These are phyloP conservation scores for Megalops atlanticus DNA, from an alignment of 2,113 vertebrate genomes.

Conservation along the genomic window DNA sequence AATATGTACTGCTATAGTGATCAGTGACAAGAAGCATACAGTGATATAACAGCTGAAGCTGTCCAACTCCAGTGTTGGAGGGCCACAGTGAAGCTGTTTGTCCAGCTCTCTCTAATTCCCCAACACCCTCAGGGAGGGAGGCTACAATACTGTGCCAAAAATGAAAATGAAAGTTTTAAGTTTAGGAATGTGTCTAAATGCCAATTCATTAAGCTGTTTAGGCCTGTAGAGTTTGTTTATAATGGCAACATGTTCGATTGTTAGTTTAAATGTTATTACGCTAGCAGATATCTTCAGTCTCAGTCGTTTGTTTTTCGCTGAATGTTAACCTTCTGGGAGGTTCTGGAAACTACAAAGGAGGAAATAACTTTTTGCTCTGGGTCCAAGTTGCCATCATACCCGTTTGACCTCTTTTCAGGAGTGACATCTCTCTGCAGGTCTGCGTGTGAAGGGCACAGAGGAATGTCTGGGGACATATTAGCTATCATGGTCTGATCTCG, in stretches of 20 bases:
- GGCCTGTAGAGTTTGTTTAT: not conserved
- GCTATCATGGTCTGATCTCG: conserved; percentile 26
- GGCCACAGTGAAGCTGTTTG: not conserved
- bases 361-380: conserved; percentile 42
- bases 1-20: not conserved
- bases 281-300: no score
- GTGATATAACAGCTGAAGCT: not conserved
- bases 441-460: no score
- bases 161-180: no score
- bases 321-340: no score
- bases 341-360: not conserved
- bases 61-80: not conserved
- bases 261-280: no score
- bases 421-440: conserved; percentile 22
- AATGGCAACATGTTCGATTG: not conserved
- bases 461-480: not conserved
- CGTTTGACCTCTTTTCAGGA: conserved; percentile 39
- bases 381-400: conserved; percentile 36
- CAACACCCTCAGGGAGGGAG: not conserved
- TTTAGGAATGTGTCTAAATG: not conserved
- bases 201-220: not conserved
- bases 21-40: not conserved
- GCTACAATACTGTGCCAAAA: not conserved
- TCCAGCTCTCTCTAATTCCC: not conserved
- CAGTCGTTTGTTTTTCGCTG: not conserved